A percentile compares a stretch with the other conserved stretches of the same genome.
Evolutionary conservation across 2,113 vertebrate species (phyloP).

Genomic region (Zosterops hypoxanthus): DNA sequence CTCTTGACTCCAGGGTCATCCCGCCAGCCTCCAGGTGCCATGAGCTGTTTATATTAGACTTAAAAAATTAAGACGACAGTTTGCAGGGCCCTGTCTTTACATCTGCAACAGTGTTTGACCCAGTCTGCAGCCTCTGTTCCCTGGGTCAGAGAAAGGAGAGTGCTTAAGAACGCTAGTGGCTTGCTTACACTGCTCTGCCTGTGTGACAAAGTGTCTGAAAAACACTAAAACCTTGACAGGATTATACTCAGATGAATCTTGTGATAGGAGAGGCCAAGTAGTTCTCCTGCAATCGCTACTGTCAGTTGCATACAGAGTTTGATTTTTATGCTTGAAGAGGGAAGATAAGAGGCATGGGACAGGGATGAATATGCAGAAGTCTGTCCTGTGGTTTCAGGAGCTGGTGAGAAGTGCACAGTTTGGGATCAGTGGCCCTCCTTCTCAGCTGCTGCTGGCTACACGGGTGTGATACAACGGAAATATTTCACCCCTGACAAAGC

Average conservation of each 20-base stretch:
- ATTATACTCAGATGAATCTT: not conserved
- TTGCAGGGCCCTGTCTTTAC: not conserved
- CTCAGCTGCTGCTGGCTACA: not conserved
- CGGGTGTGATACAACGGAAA: not conserved
- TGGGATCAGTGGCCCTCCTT: not conserved
- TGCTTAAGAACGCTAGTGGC: not conserved
- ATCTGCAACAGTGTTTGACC: not conserved
- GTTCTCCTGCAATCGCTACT: not conserved
- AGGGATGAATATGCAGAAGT: not conserved
- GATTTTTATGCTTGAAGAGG: not conserved
- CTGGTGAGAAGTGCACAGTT: not conserved
- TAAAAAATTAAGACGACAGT: not conserved
- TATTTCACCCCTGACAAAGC: not conserved
- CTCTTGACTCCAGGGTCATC: conserved; percentile 52
- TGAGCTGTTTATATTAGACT: conserved; percentile 24
- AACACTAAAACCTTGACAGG: not conserved
- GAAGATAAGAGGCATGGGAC: not conserved
- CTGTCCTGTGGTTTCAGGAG: not conserved
- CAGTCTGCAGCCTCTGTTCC: not conserved
- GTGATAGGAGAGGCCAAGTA: not conserved
- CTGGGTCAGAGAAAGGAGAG: not conserved
- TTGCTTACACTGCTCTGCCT: not conserved
- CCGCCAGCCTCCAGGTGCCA: conserved; percentile 33
- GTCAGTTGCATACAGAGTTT: not conserved
- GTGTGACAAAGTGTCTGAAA: not conserved